phyloP scores from a whole-genome alignment of 2,888 invertebrate species.

The Mechanitis messenoides region DNA sequence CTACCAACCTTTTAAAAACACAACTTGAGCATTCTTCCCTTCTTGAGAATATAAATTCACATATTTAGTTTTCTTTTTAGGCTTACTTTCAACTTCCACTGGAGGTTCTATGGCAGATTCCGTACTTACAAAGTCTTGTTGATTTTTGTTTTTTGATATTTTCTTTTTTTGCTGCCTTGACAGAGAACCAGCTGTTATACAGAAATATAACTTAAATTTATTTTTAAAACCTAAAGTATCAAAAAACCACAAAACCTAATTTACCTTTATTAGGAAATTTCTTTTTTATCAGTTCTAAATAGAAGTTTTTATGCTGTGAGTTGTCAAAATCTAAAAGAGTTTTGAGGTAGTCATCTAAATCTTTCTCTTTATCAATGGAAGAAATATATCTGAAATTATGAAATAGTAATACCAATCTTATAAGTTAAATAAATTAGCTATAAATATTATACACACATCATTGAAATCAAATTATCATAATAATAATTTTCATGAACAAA shows the following conservation, averaged over 20 bases:
- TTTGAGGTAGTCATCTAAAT: constrained; percentile 86
- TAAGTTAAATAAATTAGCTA: too few relatives aligned
- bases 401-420: constrained; percentile 14
- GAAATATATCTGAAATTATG: constrained; percentile 79
- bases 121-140: constrained; percentile 42
- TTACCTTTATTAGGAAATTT: constrained; percentile 64
- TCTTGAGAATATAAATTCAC: constrained; percentile 85
- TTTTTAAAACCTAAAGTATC: background rate
- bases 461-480: too few relatives aligned
- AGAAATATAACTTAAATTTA: constrained; percentile 25
- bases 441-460: too few relatives aligned
- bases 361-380: constrained; percentile 81
- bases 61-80: constrained; percentile 83
- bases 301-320: constrained; percentile 80
- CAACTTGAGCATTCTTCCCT: constrained; percentile 78
- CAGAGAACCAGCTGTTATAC: constrained; percentile 37
- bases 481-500: too few relatives aligned
- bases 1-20: constrained; percentile 67
- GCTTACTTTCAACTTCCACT: constrained; percentile 44
- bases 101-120: constrained; percentile 32
- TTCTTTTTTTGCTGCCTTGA: constrained; percentile 64
- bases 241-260: too few relatives aligned
- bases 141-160: constrained; percentile 58
- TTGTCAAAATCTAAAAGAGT: constrained; percentile 82
- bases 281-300: constrained; percentile 76